Percentiles rank a stretch among this genome's conserved stretches.
These are phyloP conservation scores for Dynastes maya DNA, from an alignment of 2,888 invertebrate species.

Conservation along the genomic window DNA sequence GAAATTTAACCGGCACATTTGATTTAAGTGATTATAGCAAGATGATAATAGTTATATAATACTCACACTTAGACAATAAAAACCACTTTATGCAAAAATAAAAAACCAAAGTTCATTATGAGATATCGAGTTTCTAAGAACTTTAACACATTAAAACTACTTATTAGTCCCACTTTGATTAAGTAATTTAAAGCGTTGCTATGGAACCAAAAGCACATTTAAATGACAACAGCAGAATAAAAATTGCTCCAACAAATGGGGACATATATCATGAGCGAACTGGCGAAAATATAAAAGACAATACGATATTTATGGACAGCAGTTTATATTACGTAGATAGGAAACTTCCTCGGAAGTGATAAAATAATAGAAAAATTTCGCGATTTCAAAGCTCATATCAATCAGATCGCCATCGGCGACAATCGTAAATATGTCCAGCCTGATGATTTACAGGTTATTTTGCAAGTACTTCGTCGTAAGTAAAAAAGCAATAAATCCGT, in stretches of 20 bases:
- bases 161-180: too few relatives aligned
- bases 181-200: too few relatives aligned
- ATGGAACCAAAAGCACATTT: background rate
- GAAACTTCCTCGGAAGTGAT: constrained; percentile 46
- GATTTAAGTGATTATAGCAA: too few relatives aligned
- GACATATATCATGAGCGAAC: constrained; percentile 25
- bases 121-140: too few relatives aligned
- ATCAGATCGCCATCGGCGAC: constrained; percentile 50
- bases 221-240: background rate
- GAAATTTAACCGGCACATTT: too few relatives aligned
- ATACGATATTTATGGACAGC: constrained; percentile 32
- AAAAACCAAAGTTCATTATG: too few relatives aligned
- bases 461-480: constrained; percentile 62
- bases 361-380: constrained; percentile 50
- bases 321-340: constrained; percentile 32
- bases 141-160: too few relatives aligned
- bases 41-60: too few relatives aligned
- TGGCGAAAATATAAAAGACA: constrained; percentile 35
- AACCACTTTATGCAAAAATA: too few relatives aligned
- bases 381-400: constrained; percentile 48
- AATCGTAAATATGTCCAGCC: constrained; percentile 58
- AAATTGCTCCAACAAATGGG: constrained; percentile 7
- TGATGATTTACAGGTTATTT: constrained; percentile 60
- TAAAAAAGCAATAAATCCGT: constrained; percentile 62
- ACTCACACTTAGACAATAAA: too few relatives aligned